Evolutionary conservation across 1,140 invertebrate genomes (phyloP).

Genomic region (Hetaerina americana): DNA sequence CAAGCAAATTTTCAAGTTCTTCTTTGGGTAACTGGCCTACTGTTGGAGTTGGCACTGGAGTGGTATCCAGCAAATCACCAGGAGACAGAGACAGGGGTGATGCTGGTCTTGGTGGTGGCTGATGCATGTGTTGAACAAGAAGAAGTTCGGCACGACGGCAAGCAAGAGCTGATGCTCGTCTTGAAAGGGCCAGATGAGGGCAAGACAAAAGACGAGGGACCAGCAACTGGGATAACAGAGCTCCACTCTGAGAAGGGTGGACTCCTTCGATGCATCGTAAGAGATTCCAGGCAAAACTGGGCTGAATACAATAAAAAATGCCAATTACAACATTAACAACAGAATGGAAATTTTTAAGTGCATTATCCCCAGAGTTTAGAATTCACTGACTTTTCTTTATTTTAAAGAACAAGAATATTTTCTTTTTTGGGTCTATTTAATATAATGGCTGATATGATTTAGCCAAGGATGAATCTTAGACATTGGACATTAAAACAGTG

Average conservation of each 20-base stretch:
- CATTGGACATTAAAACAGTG: too few relatives aligned
- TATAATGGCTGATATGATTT: too few relatives aligned
- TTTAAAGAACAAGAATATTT: too few relatives aligned
- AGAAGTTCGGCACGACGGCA: slow-evolving; percentile 40
- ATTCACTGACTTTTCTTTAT: too few relatives aligned
- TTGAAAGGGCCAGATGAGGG: slow-evolving; percentile 42
- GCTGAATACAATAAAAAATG: slow-evolving; percentile 21
- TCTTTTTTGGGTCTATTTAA: too few relatives aligned
- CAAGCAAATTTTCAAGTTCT: slow-evolving; percentile 39
- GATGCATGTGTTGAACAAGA: not conserved
- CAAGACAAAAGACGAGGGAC: slow-evolving; percentile 43
- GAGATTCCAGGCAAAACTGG: slow-evolving; percentile 39
- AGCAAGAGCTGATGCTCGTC: slow-evolving; percentile 44
- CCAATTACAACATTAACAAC: too few relatives aligned
- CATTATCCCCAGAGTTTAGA: too few relatives aligned
- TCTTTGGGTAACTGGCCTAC: slow-evolving; percentile 40
- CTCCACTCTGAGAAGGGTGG: slow-evolving; percentile 49
- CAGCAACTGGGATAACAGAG: slow-evolving; percentile 40
- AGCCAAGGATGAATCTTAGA: too few relatives aligned
- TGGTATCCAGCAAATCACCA: not conserved
- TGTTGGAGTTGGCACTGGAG: not conserved
- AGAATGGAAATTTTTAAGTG: too few relatives aligned
- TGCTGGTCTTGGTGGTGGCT: not conserved
- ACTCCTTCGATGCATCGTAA: slow-evolving; percentile 49
- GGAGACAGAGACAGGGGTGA: not conserved